These are phyloP conservation scores for Rhinoderma darwinii DNA, from an alignment of 2,113 vertebrate genomes.

Conservation along the genomic window DNA sequence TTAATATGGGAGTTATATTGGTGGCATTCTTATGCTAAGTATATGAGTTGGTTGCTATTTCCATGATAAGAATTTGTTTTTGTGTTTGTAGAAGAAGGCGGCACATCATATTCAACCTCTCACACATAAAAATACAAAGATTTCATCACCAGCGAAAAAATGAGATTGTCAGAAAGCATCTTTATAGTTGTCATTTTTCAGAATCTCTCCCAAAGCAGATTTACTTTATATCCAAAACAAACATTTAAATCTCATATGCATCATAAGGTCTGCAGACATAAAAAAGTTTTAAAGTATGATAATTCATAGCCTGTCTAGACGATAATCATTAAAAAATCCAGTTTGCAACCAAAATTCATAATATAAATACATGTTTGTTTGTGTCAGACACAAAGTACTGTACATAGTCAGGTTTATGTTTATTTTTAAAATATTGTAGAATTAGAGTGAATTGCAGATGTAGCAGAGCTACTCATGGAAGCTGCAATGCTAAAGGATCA, in stretches of 20 bases:
- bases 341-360: neutral
- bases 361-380: neutral
- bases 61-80: constrained; percentile 33
- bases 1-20: neutral
- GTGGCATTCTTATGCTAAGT: neutral
- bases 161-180: constrained; percentile 44
- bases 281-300: constrained; percentile 20
- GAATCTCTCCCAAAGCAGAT: constrained; percentile 35
- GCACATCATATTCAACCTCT: constrained; percentile 21
- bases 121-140: constrained; percentile 40
- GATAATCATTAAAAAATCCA: neutral
- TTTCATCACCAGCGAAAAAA: constrained; percentile 50
- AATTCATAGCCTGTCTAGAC: neutral
- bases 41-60: constrained; percentile 37
- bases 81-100: constrained; percentile 19
- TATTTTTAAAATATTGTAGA: neutral
- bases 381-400: neutral
- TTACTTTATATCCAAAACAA: constrained; percentile 49
- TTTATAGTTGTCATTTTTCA: constrained; percentile 49
- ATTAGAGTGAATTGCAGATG: neutral
- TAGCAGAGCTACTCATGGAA: neutral
- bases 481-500: neutral
- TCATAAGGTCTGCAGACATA: constrained; percentile 28
- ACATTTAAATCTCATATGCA: constrained; percentile 45
- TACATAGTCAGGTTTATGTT: neutral